Percentiles rank a stretch among this genome's conserved stretches.
phyloP scores from a whole-genome alignment of 2,888 invertebrate genomes.

The Drosophila mimetica region DNA sequence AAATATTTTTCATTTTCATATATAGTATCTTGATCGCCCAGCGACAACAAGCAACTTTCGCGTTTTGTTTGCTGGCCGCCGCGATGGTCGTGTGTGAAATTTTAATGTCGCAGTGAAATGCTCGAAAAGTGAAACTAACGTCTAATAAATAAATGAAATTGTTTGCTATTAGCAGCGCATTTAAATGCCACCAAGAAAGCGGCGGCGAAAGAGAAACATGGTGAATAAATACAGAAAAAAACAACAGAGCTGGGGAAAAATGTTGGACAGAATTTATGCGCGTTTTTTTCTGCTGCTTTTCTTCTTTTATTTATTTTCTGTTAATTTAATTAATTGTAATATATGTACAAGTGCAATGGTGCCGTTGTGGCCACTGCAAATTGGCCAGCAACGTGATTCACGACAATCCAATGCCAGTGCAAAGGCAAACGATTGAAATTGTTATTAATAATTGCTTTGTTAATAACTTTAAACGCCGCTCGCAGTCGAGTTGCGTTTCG shows the following conservation, averaged over 20 bases:
- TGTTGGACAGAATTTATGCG: conserved; percentile 32
- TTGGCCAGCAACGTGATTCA: conserved; percentile 58
- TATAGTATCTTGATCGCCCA: conserved; percentile 19
- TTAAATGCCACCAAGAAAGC: conserved; percentile 61
- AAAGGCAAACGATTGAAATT: conserved; percentile 61
- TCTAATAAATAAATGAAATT: conserved; percentile 76
- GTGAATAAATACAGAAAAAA: not conserved
- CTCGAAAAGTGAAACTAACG: conserved; percentile 70
- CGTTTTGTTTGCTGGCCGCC: conserved; percentile 57
- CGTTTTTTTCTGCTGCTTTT: conserved; percentile 11
- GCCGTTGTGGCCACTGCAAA: conserved; percentile 8
- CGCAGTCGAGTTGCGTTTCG: conserved; percentile 28
- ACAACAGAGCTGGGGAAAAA: conserved; percentile 11
- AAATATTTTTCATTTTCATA: conserved; percentile 33
- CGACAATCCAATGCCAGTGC: conserved; percentile 60
- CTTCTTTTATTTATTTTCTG: conserved; percentile 27
- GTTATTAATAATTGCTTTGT: conserved; percentile 75
- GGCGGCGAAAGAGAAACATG: conserved; percentile 15
- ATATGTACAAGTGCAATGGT: conserved; percentile 54
- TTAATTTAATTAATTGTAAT: conserved; percentile 71
- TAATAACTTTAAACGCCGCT: conserved; percentile 67
- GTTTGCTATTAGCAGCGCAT: conserved; percentile 74
- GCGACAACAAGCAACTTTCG: conserved; percentile 55
- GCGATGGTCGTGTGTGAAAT: conserved; percentile 62
- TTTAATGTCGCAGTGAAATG: conserved; percentile 70